Evolutionary conservation across 2,797 vertebrate species (phyloP).

Genomic region (Neostethus bicornis): DNA sequence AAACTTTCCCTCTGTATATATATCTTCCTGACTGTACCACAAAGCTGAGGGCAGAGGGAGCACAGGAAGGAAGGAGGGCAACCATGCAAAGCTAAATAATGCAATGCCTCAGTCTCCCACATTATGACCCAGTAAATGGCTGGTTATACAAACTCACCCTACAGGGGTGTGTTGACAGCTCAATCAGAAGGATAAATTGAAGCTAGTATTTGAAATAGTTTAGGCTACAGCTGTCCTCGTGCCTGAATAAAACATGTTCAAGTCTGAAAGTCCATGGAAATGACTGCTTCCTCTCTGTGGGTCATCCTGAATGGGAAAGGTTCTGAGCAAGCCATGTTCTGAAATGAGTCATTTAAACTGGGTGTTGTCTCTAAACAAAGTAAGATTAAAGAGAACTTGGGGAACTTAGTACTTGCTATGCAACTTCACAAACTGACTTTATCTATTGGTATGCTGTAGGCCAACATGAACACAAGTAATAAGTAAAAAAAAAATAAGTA

Average conservation of each 20-base stretch:
- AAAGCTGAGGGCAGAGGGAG: slow-evolving; percentile 58
- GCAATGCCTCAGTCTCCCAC: slow-evolving; percentile 70
- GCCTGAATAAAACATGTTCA: slow-evolving; percentile 24
- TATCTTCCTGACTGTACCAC: slow-evolving; percentile 60
- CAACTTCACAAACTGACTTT: slow-evolving; percentile 47
- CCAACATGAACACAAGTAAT: slow-evolving; percentile 36
- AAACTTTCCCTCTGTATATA: slow-evolving; percentile 39
- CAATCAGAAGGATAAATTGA: slow-evolving; percentile 52
- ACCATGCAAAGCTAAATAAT: slow-evolving; percentile 77
- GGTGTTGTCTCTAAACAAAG: slow-evolving; percentile 1
- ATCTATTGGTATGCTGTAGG: slow-evolving; percentile 22
- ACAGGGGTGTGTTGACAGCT: slow-evolving; percentile 48
- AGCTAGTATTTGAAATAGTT: slow-evolving; percentile 20
- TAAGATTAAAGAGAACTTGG: slow-evolving; percentile 11
- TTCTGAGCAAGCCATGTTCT: not conserved
- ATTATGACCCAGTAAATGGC: slow-evolving; percentile 77
- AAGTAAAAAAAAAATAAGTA: slow-evolving; percentile 14
- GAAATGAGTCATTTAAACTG: slow-evolving; percentile 3
- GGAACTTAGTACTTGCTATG: slow-evolving; percentile 45
- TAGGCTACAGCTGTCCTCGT: not conserved
- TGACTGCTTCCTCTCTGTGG: not conserved
- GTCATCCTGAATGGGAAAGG: not conserved
- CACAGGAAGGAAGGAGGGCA: slow-evolving; percentile 66
- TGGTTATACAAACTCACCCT: slow-evolving; percentile 70
- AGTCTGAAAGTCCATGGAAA: slow-evolving; percentile 21